Evolutionary conservation across 1,140 invertebrate genomes (phyloP).

Genomic region (Coptotermes formosanus): DNA sequence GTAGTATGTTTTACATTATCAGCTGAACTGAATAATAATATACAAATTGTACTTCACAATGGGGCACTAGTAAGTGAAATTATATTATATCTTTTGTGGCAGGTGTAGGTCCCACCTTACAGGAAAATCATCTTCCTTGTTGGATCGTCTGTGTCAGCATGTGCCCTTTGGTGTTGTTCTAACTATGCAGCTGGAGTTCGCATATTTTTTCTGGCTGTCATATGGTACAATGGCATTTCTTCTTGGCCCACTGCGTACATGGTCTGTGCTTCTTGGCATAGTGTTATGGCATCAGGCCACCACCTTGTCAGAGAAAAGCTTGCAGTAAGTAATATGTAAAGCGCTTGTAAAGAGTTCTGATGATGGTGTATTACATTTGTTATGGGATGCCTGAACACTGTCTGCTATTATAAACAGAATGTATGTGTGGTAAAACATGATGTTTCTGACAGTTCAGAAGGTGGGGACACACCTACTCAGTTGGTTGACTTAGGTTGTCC

Average conservation of each 20-base stretch:
- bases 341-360: too few relatives aligned
- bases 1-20: too few relatives aligned
- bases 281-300: constrained; percentile 62
- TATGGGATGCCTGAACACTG: too few relatives aligned
- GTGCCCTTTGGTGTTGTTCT: constrained; percentile 54
- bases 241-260: constrained; percentile 75
- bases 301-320: constrained; percentile 51
- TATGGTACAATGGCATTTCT: constrained; percentile 78
- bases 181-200: constrained; percentile 67
- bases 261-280: constrained; percentile 69
- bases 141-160: constrained; percentile 20
- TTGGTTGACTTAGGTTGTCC: too few relatives aligned
- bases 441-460: too few relatives aligned
- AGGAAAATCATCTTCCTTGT: background rate
- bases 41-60: too few relatives aligned
- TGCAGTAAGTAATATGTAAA: constrained; percentile 46
- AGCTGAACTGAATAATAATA: too few relatives aligned
- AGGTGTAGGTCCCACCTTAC: constrained; percentile 48
- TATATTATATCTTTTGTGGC: constrained; percentile 26
- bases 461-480: too few relatives aligned
- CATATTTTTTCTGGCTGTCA: constrained; percentile 75
- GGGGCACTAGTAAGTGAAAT: too few relatives aligned
- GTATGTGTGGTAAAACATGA: too few relatives aligned
- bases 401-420: too few relatives aligned
- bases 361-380: too few relatives aligned